Percentiles rank a stretch among this genome's conserved stretches.
phyloP scores from a whole-genome alignment of 1,140 invertebrate species.

The Musca domestica region DNA sequence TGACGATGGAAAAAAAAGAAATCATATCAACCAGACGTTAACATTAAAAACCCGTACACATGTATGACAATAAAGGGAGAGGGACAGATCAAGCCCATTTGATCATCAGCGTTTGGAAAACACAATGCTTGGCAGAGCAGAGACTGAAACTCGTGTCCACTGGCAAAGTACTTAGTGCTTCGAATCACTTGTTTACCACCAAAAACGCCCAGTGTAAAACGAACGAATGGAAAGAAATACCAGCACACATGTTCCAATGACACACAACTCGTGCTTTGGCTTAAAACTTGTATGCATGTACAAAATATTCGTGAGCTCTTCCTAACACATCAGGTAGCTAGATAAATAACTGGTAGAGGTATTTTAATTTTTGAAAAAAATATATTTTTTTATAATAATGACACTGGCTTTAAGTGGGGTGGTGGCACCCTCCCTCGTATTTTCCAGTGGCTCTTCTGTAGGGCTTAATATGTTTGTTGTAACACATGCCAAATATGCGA shows the following conservation, averaged over 20 bases:
- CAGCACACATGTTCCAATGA: slow-evolving; percentile 3
- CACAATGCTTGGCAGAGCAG: no score
- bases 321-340: no score
- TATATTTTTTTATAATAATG: neutral
- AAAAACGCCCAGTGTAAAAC: neutral
- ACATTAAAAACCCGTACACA: slow-evolving; percentile 16
- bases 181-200: neutral
- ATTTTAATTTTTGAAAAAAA: neutral
- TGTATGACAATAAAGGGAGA: no score
- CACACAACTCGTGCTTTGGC: slow-evolving; percentile 14
- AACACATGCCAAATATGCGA: slow-evolving; percentile 20
- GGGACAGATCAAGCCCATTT: no score
- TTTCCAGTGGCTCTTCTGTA: no score
- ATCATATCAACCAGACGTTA: no score
- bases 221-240: neutral
- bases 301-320: neutral
- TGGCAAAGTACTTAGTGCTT: no score
- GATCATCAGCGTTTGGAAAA: no score
- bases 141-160: no score
- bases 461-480: no score
- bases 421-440: neutral
- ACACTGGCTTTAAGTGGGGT: neutral
- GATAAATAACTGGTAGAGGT: neutral
- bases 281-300: neutral
- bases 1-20: neutral